These are phyloP conservation scores for Chaetodon trifascialis DNA, from an alignment of 2,113 vertebrate species.

Conservation along the genomic window DNA sequence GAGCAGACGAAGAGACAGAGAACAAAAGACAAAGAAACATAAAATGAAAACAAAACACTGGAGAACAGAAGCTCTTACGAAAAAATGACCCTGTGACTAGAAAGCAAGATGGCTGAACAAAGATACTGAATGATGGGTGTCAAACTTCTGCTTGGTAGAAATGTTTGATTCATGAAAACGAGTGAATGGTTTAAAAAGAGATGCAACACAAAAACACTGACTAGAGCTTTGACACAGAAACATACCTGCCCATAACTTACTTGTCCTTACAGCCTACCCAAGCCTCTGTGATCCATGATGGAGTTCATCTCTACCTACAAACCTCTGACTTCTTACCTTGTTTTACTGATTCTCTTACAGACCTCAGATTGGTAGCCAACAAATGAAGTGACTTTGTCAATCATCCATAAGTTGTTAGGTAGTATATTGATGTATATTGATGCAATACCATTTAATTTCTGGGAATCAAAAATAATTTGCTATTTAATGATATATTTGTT, in stretches of 20 bases:
- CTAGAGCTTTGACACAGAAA: conserved; percentile 67
- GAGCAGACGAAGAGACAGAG: conserved; percentile 89
- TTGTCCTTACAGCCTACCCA: conserved; percentile 73
- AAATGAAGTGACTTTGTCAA: conserved; percentile 8
- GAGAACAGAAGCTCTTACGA: conserved; percentile 68
- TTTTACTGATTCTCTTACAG: conserved; percentile 58
- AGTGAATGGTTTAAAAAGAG: conserved; percentile 73
- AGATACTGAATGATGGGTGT: conserved; percentile 88
- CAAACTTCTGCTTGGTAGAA: conserved; percentile 82
- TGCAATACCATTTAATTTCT: not conserved
- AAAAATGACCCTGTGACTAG: conserved; percentile 58
- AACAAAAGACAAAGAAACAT: conserved; percentile 86
- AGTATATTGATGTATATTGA: not conserved
- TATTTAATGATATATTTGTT: conserved; percentile 27
- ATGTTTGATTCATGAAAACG: conserved; percentile 85
- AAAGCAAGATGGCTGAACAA: conserved; percentile 70
- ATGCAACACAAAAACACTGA: conserved; percentile 72
- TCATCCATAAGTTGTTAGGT: not conserved
- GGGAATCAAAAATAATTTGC: not conserved
- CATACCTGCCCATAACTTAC: conserved; percentile 76
- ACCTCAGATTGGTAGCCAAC: conserved; percentile 76
- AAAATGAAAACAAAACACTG: conserved; percentile 83
- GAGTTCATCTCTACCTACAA: conserved; percentile 65
- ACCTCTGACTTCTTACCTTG: conserved; percentile 65
- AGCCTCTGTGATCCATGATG: conserved; percentile 64